phyloP scores from a whole-genome alignment of 2,113 vertebrate genomes.

The Corythoichthys intestinalis region DNA sequence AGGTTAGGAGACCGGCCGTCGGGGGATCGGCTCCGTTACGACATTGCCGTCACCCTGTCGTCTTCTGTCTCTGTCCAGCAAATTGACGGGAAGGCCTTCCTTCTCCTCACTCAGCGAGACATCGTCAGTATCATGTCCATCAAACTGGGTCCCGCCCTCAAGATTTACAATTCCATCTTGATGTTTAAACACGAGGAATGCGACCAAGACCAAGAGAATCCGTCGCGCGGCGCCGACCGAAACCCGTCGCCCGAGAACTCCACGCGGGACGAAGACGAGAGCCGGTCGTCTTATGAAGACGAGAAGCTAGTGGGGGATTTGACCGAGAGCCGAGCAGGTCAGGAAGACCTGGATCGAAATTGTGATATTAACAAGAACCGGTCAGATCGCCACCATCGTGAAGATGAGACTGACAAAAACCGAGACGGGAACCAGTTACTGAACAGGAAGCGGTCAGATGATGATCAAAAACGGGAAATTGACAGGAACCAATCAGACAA shows the following conservation, averaged over 20 bases:
- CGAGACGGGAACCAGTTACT: neutral
- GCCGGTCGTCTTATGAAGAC: neutral
- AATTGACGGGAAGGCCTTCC: slow-evolving; percentile 76
- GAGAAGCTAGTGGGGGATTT: neutral
- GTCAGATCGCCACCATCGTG: neutral
- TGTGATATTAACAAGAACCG: neutral
- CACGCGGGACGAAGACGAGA: neutral
- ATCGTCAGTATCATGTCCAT: slow-evolving; percentile 76
- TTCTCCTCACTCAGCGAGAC: slow-evolving; percentile 73
- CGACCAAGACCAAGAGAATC: neutral
- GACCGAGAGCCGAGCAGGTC: neutral
- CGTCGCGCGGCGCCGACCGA: neutral
- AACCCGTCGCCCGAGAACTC: neutral
- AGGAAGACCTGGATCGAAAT: slow-evolving; percentile 10
- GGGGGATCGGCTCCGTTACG: neutral
- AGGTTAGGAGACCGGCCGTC: slow-evolving; percentile 59
- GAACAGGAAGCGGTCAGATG: neutral
- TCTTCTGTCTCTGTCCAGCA: slow-evolving; percentile 53
- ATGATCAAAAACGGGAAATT: neutral
- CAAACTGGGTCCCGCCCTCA: slow-evolving; percentile 76
- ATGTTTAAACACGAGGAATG: slow-evolving; percentile 73
- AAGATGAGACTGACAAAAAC: too few relatives aligned
- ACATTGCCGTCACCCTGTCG: slow-evolving; percentile 17
- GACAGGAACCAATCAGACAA: neutral
- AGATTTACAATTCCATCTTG: slow-evolving; percentile 79